Conservation (phyloP, 2,888 invertebrate genomes). For the Sicus ferrugineus region DNA sequence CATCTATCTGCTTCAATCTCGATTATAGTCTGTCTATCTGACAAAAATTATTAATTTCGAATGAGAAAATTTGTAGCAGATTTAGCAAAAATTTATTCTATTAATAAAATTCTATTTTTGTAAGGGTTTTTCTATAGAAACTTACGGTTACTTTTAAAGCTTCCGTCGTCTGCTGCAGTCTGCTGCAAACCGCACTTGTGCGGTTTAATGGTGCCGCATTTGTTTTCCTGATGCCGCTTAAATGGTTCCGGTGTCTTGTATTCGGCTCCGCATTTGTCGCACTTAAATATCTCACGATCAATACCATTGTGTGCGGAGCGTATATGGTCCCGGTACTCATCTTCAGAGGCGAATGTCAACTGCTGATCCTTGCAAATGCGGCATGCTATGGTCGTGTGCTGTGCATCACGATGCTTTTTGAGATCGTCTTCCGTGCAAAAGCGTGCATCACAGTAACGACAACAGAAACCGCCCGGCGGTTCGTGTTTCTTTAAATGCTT, state of each 20-base stretch:
- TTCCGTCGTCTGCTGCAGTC: conserved; percentile 44
- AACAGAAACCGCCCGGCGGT: conserved; percentile 62
- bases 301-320: conserved; percentile 60
- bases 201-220: conserved; percentile 64
- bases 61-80: no score
- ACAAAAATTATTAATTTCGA: no score
- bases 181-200: conserved; percentile 59
- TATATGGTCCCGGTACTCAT: conserved; percentile 62
- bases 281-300: conserved; percentile 60
- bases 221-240: conserved; percentile 58
- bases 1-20: no score
- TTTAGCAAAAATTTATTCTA: no score
- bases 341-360: conserved; percentile 53
- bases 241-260: conserved; percentile 63
- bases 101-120: no score
- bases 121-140: no score
- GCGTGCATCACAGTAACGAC: conserved; percentile 59
- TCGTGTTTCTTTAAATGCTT: conserved; percentile 63
- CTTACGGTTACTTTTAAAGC: conserved; percentile 56
- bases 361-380: conserved; percentile 55
- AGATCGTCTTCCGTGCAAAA: conserved; percentile 56
- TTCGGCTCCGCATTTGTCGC: conserved; percentile 64
- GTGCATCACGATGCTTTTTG: conserved; percentile 53
- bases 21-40: no score
- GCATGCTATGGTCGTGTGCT: conserved; percentile 57